phyloP scores from a whole-genome alignment of 2,888 invertebrate species.

The Sphaerophoria rueppellii region DNA sequence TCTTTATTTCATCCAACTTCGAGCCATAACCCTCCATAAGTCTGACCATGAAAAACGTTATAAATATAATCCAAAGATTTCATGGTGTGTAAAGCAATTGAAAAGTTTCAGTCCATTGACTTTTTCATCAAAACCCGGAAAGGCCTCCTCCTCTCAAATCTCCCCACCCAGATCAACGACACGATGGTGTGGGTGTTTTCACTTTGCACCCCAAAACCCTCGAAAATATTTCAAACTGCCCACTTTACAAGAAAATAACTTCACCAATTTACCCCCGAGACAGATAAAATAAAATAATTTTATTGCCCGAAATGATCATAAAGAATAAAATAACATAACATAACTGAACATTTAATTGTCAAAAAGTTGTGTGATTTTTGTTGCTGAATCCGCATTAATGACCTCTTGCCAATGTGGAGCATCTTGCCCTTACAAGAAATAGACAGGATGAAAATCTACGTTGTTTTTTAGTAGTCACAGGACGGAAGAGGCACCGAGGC shows the following conservation, averaged over 20 bases:
- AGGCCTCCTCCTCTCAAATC: constrained; percentile 19
- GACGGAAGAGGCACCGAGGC: neutral
- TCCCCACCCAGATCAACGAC: neutral
- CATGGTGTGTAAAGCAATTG: constrained; percentile 73
- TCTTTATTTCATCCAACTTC: constrained; percentile 23
- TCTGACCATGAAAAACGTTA: constrained; percentile 63
- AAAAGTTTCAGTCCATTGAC: constrained; percentile 69
- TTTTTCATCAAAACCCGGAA: constrained; percentile 55
- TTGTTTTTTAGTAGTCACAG: neutral
- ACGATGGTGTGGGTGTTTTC: neutral
- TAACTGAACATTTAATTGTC: constrained; percentile 58
- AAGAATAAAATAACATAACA: constrained; percentile 61
- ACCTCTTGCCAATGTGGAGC: neutral
- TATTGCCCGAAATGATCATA: constrained; percentile 67
- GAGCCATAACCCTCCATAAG: constrained; percentile 8
- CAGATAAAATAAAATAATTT: constrained; percentile 65
- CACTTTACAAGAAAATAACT: constrained; percentile 32
- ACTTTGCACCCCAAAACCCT: neutral
- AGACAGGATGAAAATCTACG: neutral
- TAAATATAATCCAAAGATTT: constrained; percentile 71
- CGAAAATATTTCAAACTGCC: constrained; percentile 4
- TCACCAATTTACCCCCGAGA: constrained; percentile 37
- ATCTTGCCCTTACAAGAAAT: constrained; percentile 18
- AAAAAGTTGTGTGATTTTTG: constrained; percentile 45
- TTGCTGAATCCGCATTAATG: constrained; percentile 35